phyloP scores from a whole-genome alignment of 2,797 vertebrate species.

The Hephaestus fuliginosus region DNA sequence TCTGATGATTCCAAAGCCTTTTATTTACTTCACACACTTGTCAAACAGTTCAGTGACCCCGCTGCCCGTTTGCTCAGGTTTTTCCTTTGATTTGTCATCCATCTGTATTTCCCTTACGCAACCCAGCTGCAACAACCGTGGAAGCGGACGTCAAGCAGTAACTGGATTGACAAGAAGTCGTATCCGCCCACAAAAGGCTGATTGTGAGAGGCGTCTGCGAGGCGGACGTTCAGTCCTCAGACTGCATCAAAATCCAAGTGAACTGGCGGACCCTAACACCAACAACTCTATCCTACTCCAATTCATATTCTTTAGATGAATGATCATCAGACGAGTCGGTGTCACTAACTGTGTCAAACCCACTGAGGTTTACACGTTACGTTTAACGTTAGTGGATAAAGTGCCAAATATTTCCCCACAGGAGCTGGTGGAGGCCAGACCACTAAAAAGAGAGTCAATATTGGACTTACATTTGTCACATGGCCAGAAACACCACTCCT shows the following conservation, averaged over 20 bases:
- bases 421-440: neutral
- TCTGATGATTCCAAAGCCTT: neutral
- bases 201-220: constrained; percentile 31
- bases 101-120: constrained; percentile 17
- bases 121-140: constrained; percentile 20
- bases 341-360: neutral
- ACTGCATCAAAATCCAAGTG: neutral
- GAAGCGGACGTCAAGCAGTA: constrained; percentile 20
- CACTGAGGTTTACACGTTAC: neutral
- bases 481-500: neutral
- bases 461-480: neutral
- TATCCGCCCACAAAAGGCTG: constrained; percentile 43
- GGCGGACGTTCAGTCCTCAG: constrained; percentile 22
- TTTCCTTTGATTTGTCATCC: constrained; percentile 36
- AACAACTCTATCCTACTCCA: neutral
- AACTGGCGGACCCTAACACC: neutral
- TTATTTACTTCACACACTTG: neutral
- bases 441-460: neutral
- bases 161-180: constrained; percentile 51
- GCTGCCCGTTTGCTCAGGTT: neutral
- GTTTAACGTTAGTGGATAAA: neutral
- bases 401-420: neutral
- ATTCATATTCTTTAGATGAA: constrained; percentile 1
- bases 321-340: neutral
- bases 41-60: neutral